Percentiles rank a stretch among this genome's conserved stretches.
Conservation (phyloP, 2,797 vertebrate genomes). For the Bradypus variegatus region DNA sequence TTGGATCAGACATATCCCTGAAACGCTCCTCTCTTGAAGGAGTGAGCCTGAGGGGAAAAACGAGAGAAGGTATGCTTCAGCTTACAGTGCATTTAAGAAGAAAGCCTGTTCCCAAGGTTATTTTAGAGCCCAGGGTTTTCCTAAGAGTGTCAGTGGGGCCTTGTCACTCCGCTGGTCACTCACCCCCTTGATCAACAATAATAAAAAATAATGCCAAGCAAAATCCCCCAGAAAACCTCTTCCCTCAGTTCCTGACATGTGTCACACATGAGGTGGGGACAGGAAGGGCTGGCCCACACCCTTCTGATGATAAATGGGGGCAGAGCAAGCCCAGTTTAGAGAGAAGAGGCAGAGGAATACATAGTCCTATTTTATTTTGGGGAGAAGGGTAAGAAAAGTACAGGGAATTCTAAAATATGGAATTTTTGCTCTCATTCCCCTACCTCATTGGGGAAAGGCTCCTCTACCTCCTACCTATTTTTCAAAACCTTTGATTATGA, state of each 20-base stretch:
- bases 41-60: background rate
- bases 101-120: background rate
- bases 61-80: background rate
- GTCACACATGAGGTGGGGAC: background rate
- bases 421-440: background rate
- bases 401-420: background rate
- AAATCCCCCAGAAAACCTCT: conserved; percentile 12
- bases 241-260: background rate
- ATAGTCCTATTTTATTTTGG: background rate
- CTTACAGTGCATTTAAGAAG: background rate
- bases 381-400: background rate
- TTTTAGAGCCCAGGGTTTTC: background rate
- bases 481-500: background rate
- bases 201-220: conserved; percentile 22
- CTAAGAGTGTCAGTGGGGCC: background rate
- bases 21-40: background rate
- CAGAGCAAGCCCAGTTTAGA: background rate
- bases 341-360: background rate
- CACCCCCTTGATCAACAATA: background rate
- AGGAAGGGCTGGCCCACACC: background rate
- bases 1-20: background rate
- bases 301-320: background rate
- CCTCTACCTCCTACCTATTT: background rate
- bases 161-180: background rate
- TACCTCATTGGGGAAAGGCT: background rate